A percentile compares a stretch with the other conserved stretches of the same genome.
Evolutionary conservation across 2,888 invertebrate species (phyloP).

Genomic region (Euphydryas editha): DNA sequence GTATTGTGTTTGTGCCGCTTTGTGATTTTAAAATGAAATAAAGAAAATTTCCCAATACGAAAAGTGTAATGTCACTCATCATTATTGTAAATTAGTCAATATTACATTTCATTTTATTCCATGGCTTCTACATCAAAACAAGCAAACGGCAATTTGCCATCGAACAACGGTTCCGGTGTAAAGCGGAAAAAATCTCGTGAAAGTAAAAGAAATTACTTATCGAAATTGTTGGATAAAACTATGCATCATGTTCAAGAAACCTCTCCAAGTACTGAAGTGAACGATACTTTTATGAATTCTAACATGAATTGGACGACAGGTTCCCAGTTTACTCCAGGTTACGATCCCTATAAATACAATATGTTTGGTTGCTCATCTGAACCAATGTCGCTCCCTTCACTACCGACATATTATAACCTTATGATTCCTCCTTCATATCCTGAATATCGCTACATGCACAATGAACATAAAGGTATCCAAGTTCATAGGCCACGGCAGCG

Average conservation of each 20-base stretch:
- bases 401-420: constrained; percentile 81
- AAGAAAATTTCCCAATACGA: constrained; percentile 14
- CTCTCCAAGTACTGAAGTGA: constrained; percentile 69
- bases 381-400: constrained; percentile 86
- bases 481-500: constrained; percentile 66
- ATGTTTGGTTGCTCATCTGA: constrained; percentile 83
- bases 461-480: constrained; percentile 65
- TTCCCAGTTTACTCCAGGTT: constrained; percentile 71
- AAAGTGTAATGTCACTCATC: constrained; percentile 2
- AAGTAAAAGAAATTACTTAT: constrained; percentile 71
- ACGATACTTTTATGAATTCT: constrained; percentile 63
- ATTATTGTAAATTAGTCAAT: constrained; percentile 18
- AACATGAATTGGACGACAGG: constrained; percentile 64
- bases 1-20: constrained; percentile 35
- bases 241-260: constrained; percentile 73
- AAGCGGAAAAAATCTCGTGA: constrained; percentile 79
- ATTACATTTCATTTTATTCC: constrained; percentile 43
- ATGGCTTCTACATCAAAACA: constrained; percentile 79
- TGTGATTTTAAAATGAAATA: constrained; percentile 50
- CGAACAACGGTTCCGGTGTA: constrained; percentile 71
- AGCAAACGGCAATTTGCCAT: constrained; percentile 66
- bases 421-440: constrained; percentile 61
- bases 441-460: constrained; percentile 67
- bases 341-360: constrained; percentile 77
- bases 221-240: constrained; percentile 81